A percentile compares a stretch with the other conserved stretches of the same genome.
Conservation (phyloP, 2,888 invertebrate species). For the Empis stercorea region DNA sequence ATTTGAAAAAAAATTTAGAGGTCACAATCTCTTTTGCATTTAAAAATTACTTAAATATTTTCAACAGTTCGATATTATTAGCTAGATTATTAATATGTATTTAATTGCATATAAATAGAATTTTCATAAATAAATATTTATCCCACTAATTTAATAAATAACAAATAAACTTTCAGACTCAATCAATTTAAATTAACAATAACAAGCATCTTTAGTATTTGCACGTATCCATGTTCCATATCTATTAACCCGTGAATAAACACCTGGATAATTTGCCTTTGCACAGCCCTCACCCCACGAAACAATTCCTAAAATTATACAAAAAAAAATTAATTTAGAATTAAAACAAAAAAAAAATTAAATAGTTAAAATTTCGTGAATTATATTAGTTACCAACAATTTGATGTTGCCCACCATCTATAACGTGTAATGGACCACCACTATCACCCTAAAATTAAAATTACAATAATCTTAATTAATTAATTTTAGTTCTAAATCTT, state of each 20-base stretch:
- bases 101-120: no score
- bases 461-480: not conserved
- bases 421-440: slow-evolving; percentile 28
- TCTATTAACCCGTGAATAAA: slow-evolving; percentile 69
- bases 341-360: no score
- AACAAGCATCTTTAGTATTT: slow-evolving; percentile 55
- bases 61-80: no score
- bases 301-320: slow-evolving; percentile 48
- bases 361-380: not conserved
- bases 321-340: not conserved
- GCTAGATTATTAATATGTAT: no score
- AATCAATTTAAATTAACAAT: slow-evolving; percentile 36
- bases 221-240: slow-evolving; percentile 54
- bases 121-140: no score
- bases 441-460: slow-evolving; percentile 25
- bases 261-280: slow-evolving; percentile 58
- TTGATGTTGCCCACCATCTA: slow-evolving; percentile 13
- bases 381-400: slow-evolving; percentile 12
- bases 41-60: no score
- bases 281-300: slow-evolving; percentile 42
- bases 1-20: no score
- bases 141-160: no score
- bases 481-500: not conserved
- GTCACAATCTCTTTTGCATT: no score
- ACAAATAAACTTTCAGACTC: no score